phyloP scores from a whole-genome alignment of 2,888 invertebrate species.

The Cataglyphis cursor region DNA sequence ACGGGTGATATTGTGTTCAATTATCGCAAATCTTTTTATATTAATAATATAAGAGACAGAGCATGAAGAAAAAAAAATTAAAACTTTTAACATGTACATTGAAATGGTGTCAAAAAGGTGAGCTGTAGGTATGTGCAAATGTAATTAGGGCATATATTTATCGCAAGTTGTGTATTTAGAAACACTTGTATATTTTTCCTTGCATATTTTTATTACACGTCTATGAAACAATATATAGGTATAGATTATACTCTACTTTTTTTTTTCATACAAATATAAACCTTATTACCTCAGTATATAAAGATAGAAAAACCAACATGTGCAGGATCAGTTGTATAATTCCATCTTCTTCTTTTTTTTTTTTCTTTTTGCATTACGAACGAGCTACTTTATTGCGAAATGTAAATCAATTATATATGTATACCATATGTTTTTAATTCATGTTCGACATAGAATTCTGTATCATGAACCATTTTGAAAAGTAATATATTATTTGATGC shows the following conservation, averaged over 20 bases:
- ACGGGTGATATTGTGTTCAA: constrained; percentile 23
- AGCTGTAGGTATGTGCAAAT: background rate
- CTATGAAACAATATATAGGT: constrained; percentile 62
- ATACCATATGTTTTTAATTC: constrained; percentile 19
- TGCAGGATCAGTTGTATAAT: constrained; percentile 67
- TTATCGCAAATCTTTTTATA: constrained; percentile 33
- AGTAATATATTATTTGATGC: constrained; percentile 44
- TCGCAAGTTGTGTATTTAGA: constrained; percentile 54
- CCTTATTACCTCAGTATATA: constrained; percentile 66
- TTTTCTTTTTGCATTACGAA: constrained; percentile 52
- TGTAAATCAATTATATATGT: background rate
- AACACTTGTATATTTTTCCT: constrained; percentile 61
- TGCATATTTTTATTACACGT: constrained; percentile 64
- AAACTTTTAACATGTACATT: constrained; percentile 27
- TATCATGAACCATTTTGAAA: constrained; percentile 46
- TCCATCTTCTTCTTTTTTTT: constrained; percentile 41
- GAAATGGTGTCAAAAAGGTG: background rate
- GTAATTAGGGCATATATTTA: constrained; percentile 55
- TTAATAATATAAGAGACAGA: background rate
- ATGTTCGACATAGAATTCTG: background rate
- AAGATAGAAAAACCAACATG: constrained; percentile 72
- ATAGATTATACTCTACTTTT: constrained; percentile 59
- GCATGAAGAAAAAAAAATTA: background rate
- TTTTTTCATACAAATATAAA: constrained; percentile 70
- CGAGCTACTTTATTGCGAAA: constrained; percentile 3